A percentile compares a stretch with the other conserved stretches of the same genome.
phyloP scores from a whole-genome alignment of 2,888 invertebrate genomes.

The Schizaphis graminum region DNA sequence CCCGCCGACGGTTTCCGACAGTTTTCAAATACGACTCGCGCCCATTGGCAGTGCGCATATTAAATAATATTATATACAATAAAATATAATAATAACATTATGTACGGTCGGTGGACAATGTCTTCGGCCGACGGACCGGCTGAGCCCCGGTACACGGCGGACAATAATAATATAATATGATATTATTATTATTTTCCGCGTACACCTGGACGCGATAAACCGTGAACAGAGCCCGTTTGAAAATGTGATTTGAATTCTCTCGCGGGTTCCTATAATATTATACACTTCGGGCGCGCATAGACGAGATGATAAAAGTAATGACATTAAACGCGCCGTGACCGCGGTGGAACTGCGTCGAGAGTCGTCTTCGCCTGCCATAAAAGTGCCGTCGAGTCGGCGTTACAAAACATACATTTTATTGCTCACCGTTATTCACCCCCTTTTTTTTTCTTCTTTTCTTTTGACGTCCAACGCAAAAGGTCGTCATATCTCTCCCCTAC shows the following conservation, averaged over 20 bases:
- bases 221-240: neutral
- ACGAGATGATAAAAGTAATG: neutral
- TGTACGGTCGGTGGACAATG: slow-evolving; percentile 1
- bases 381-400: neutral
- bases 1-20: neutral
- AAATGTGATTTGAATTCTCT: neutral
- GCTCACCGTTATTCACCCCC: neutral
- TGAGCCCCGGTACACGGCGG: neutral
- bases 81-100: neutral
- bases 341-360: neutral
- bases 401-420: neutral
- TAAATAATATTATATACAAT: neutral
- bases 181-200: neutral
- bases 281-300: neutral
- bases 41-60: neutral
- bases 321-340: neutral
- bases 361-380: neutral
- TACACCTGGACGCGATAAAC: neutral
- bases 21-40: neutral
- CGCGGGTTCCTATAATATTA: neutral
- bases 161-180: neutral
- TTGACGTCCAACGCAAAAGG: neutral
- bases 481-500: neutral
- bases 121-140: neutral
- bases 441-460: neutral